Evolutionary conservation across 2,888 invertebrate species (phyloP), one percentile per base, ranked within the genome.

Genomic region (Notodonta dromedarius): DNA sequence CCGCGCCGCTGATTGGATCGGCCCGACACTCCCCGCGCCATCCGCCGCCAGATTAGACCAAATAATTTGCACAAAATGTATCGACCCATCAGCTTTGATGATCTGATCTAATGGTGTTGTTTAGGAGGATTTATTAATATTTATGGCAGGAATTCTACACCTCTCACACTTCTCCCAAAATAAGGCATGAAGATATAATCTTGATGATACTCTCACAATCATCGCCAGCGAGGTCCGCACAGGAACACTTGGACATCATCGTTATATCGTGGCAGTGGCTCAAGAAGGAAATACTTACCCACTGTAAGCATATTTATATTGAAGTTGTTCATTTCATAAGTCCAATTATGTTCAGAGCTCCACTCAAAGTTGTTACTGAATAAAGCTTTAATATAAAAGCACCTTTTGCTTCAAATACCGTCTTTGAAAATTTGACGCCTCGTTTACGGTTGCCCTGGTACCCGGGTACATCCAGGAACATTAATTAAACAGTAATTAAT

Each of bases 51-150:
- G 66, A 74, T 74, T 67, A 65, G 59, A 61, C 51, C 66, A 56
- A 53, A 61, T 65, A 68, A 65, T 65, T 61, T 56, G 61, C 62
- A 56, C 63, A n/a, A 73, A 75, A 52, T 52, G 73, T 68, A 75
- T 67, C 60, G 39, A 35, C 57, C 57, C 54, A 56, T 63, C 60
- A 56, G 39, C 44, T 64, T 61, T 61, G 60, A 62, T 57, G 58
- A 66, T 32, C 60, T 42, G 48, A 46, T 62, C 35, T 61, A 56
- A 59, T 63, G 56, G 46, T 13, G 55, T 57, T 57, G 48, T 24
- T 53, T 63, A 57, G 8, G 12, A 35, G 35, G 35, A 0, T 35
- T 35, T 6, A 35, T 35, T 5, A 5, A 35, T 35, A 35, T 35
- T 7, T 35, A 35, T 35, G 35, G 4, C 5, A 35, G 35, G 35